Evolutionary conservation across 1,140 invertebrate genomes (phyloP).

Genomic region (Tetraneura akinire): DNA sequence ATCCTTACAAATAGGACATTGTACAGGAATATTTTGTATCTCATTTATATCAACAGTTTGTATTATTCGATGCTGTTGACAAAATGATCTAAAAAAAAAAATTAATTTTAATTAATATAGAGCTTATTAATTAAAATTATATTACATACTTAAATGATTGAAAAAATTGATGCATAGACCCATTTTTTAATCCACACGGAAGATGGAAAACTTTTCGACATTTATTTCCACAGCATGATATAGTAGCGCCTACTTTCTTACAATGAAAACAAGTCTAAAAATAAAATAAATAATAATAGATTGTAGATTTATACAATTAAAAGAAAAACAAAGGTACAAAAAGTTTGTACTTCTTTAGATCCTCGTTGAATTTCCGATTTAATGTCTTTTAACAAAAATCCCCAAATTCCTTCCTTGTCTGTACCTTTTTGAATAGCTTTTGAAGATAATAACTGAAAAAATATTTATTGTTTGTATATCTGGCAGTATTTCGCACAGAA

Average conservation of each 20-base stretch:
- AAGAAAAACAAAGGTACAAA: background rate
- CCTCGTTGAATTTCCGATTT: slow-evolving; percentile 64
- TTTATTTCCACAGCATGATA: slow-evolving; percentile 64
- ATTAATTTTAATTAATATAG: slow-evolving; percentile 47
- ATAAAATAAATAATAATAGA: background rate
- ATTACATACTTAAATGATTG: slow-evolving; percentile 63
- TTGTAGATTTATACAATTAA: background rate
- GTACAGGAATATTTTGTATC: slow-evolving; percentile 21
- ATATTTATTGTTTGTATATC: slow-evolving; percentile 25
- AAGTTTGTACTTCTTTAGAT: slow-evolving; percentile 61
- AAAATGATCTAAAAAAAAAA: slow-evolving; percentile 64
- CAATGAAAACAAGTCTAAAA: slow-evolving; percentile 66
- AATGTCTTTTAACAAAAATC: slow-evolving; percentile 67
- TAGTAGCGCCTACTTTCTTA: slow-evolving; percentile 64
- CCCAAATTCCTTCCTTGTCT: slow-evolving; percentile 66
- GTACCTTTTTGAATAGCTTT: slow-evolving; percentile 66
- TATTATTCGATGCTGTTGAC: slow-evolving; percentile 63
- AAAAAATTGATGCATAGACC: slow-evolving; percentile 66
- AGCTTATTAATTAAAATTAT: background rate
- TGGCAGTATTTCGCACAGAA: too few species aligned
- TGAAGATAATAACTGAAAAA: slow-evolving; percentile 66
- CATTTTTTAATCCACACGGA: slow-evolving; percentile 65
- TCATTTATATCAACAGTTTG: slow-evolving; percentile 57
- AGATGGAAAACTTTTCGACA: slow-evolving; percentile 68
- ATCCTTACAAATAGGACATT: slow-evolving; percentile 66